These are phyloP conservation scores for Phyllostomus discolor DNA, from an alignment of 2,113 vertebrate genomes.

Conservation along the genomic window DNA sequence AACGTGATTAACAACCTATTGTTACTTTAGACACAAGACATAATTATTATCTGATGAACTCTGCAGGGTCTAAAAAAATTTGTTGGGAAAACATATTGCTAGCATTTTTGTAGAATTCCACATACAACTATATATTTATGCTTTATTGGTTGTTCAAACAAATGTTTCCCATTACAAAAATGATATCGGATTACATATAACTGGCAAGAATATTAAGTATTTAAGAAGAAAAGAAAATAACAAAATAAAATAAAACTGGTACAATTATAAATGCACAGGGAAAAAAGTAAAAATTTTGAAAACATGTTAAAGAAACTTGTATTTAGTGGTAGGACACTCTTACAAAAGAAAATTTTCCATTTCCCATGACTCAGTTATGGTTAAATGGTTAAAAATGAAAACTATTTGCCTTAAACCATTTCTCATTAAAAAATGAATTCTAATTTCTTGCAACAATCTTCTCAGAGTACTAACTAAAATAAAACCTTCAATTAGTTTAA, in stretches of 20 bases:
- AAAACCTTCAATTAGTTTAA: slow-evolving; percentile 53
- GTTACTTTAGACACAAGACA: neutral
- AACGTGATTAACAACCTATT: neutral
- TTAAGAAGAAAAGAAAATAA: neutral
- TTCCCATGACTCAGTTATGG: neutral
- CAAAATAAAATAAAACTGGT: neutral
- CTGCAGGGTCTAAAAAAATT: neutral
- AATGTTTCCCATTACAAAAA: neutral
- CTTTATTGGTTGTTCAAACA: neutral
- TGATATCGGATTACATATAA: neutral
- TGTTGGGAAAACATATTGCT: neutral
- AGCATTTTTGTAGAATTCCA: neutral
- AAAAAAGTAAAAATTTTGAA: neutral
- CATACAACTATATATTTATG: neutral
- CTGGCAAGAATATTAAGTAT: neutral
- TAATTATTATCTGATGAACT: neutral
- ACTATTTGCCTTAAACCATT: neutral
- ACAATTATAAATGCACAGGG: neutral
- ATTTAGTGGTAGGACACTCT: neutral
- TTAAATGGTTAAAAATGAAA: neutral
- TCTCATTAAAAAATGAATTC: slow-evolving; percentile 48
- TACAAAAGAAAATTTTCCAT: neutral
- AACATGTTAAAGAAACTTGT: neutral
- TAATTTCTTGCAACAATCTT: slow-evolving; percentile 28
- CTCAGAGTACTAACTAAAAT: slow-evolving; percentile 52